Base-by-base conservation (phyloP, 2,113 vertebrate species). In the Campylomormyrus numenius region DNA sequence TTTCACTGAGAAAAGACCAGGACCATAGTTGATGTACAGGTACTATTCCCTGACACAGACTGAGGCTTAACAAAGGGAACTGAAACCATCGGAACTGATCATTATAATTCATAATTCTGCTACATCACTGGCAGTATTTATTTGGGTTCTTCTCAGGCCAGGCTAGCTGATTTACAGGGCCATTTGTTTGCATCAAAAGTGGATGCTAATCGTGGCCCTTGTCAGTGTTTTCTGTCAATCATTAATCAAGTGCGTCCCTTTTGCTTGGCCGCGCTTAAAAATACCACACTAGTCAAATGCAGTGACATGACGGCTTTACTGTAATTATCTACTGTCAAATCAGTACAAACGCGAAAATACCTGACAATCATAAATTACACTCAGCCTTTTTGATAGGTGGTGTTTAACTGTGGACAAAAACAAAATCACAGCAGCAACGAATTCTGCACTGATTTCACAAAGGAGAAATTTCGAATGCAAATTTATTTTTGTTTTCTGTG, bases 101-200 rank as follows among this genome's bases (percentile, higher is more conserved):
- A 92, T 94, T 91, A 91, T 90, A 92, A 93, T 92, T 95, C 94
- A 94, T 95, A 94, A 94, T 93, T 95, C 93, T 93, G 92, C 92
- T 92, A 92, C 90, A 93, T 45, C 48, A 24, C 56, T 42, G 87
- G 87, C 87, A 56, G 27, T 53, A 56, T 31, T n/a, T 52, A 50
- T 48, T 15, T 52, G 24, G 27, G 48, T 27, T 35, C 31, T 27
- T 56, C 50, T 35, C 49, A 39, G 85, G 31, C 49, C 50, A 15
- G 31, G 8, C 13, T 50, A 35, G 11, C n/a, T 53, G 50, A 87
- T 56, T 87, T 48, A 87, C n/a, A 39, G 50, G 85, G 31, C 50
- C 50, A 87, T 53, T 48, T 56, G 27, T 50, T 45, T 45, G 56
- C 24, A 46, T 45, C 35, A 88, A 66, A 62, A 88, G 87, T 13